phyloP scores from a whole-genome alignment of 1,140 invertebrate genomes.

The Triops cancriformis region DNA sequence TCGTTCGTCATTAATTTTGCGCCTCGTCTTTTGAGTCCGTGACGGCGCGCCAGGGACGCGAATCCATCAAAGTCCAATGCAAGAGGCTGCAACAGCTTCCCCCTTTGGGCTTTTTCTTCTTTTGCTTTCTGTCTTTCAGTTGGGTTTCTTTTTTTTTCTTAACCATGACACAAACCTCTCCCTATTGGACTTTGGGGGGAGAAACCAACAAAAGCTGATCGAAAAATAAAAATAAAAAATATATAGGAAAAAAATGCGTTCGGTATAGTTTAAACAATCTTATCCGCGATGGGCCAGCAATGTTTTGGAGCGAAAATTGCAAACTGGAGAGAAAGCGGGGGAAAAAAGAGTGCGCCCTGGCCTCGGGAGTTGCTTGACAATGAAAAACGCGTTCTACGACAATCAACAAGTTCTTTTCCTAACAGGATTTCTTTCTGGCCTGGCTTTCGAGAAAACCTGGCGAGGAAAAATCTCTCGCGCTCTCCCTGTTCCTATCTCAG shows the following conservation, averaged over 20 bases:
- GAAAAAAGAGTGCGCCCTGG: neutral
- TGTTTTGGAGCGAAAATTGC: too few species aligned
- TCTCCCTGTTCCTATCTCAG: neutral
- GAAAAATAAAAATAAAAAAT: too few species aligned
- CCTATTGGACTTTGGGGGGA: constrained; percentile 6
- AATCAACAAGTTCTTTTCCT: constrained; percentile 14
- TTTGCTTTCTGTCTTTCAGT: neutral
- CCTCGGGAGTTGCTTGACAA: neutral
- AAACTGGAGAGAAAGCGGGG: too few species aligned
- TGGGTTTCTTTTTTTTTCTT: constrained; percentile 11
- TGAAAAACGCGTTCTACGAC: constrained; percentile 13
- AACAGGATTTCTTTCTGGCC: neutral
- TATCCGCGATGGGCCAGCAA: too few species aligned
- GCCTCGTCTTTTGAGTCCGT: constrained; percentile 27
- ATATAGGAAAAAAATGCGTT: too few species aligned
- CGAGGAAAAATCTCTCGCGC: neutral
- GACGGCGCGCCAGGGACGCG: constrained; percentile 28
- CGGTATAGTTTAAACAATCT: too few species aligned
- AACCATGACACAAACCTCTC: constrained; percentile 2
- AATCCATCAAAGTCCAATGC: constrained; percentile 26
- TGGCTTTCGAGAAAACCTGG: neutral
- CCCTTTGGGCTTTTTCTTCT: neutral
- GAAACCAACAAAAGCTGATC: neutral
- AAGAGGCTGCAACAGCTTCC: constrained; percentile 20
- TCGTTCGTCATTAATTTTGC: constrained; percentile 28